A percentile compares a stretch with the other conserved stretches of the same genome.
Evolutionary conservation across 2,113 vertebrate genomes (phyloP).

Genomic region (Microcebus murinus): DNA sequence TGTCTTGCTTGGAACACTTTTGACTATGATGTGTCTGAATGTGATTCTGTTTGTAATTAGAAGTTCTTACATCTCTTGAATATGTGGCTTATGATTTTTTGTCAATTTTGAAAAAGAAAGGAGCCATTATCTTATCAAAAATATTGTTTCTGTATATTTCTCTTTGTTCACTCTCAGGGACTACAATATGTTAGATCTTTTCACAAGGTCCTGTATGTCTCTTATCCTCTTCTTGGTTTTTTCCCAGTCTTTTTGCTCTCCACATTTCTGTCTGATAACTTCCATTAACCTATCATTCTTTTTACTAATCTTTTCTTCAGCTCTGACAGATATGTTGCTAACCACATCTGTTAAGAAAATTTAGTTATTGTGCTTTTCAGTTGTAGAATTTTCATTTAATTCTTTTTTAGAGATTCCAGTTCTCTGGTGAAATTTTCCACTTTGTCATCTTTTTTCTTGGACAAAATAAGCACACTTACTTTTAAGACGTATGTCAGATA

Average conservation of each 20-base stretch:
- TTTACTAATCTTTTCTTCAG: conserved; percentile 27
- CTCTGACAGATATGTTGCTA: not conserved
- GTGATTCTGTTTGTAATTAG: conserved; percentile 40
- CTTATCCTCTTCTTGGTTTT: not conserved
- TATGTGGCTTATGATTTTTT: not conserved
- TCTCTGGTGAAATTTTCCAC: conserved; percentile 21
- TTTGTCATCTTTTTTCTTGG: not conserved
- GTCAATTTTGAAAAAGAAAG: conserved; percentile 18
- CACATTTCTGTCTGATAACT: conserved; percentile 6
- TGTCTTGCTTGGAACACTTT: conserved; percentile 13
- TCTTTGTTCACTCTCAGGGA: not conserved
- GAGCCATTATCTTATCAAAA: not conserved
- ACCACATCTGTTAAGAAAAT: not conserved
- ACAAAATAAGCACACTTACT: conserved; percentile 14
- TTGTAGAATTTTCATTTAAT: conserved; percentile 17
- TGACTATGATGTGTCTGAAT: not conserved
- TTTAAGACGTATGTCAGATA: not conserved
- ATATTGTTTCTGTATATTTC: not conserved
- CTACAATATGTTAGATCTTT: not conserved
- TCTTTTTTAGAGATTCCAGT: not conserved
- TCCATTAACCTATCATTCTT: not conserved
- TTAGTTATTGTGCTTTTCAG: not conserved
- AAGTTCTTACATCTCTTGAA: conserved; percentile 8
- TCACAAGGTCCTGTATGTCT: not conserved
- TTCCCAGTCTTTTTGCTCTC: not conserved